Percentiles rank a stretch among this genome's conserved stretches.
phyloP scores from a whole-genome alignment of 2,888 invertebrate genomes.

The Drosophila diplacantha region DNA sequence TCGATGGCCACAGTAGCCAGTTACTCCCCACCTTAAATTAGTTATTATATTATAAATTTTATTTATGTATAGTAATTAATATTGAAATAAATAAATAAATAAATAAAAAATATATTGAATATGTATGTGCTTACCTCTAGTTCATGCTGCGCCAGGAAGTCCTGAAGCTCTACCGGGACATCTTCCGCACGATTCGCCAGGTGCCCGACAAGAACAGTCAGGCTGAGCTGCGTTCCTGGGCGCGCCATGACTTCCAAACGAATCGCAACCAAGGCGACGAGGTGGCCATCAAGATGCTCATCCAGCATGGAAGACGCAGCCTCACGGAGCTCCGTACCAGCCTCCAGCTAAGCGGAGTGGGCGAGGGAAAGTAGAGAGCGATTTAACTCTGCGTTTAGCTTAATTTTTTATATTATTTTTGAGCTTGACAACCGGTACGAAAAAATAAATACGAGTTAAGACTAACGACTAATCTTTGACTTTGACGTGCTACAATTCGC shows the following conservation, averaged over 20 bases:
- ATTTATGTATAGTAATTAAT: no score
- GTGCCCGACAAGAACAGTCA: slow-evolving; percentile 83
- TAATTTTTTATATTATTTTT: slow-evolving; percentile 58
- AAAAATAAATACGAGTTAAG: slow-evolving; percentile 44
- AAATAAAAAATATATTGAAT: not conserved
- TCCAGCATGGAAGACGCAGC: slow-evolving; percentile 85
- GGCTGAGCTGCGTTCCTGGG: slow-evolving; percentile 85
- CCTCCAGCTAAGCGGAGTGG: slow-evolving; percentile 80
- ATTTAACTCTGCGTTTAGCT: slow-evolving; percentile 18
- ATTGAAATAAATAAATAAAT: no score
- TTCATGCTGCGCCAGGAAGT: slow-evolving; percentile 89
- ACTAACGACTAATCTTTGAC: slow-evolving; percentile 57
- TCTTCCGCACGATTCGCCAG: slow-evolving; percentile 83
- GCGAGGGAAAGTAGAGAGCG: slow-evolving; percentile 33
- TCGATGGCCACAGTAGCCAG: no score
- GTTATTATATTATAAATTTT: no score
- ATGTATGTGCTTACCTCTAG: slow-evolving; percentile 77
- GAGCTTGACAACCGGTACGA: slow-evolving; percentile 52
- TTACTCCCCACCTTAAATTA: no score
- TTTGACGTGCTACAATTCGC: slow-evolving; percentile 60
- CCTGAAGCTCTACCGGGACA: slow-evolving; percentile 85
- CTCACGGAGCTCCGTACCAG: slow-evolving; percentile 83
- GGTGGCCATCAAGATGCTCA: slow-evolving; percentile 83
- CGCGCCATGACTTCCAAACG: slow-evolving; percentile 84
- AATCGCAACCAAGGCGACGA: slow-evolving; percentile 86